phyloP scores from a whole-genome alignment of 1,140 invertebrate genomes.

The Drosophila littoralis region DNA sequence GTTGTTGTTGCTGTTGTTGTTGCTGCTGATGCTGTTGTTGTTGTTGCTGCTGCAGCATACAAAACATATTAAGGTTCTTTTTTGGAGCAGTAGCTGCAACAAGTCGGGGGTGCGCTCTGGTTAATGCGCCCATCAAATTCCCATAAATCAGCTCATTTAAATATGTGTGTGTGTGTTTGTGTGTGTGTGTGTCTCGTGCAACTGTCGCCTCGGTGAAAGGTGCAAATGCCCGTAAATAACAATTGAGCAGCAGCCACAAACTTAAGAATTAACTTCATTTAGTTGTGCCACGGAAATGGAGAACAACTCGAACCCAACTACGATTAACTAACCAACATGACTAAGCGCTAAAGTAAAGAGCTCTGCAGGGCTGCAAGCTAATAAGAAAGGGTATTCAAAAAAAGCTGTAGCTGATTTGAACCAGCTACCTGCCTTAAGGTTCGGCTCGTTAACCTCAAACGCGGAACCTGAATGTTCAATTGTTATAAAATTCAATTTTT shows the following conservation, averaged over 20 bases:
- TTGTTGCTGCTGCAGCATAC: slow-evolving; percentile 33
- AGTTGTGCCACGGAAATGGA: slow-evolving; percentile 18
- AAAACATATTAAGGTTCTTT: slow-evolving; percentile 6
- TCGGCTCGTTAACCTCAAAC: no score
- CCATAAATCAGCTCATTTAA: slow-evolving; percentile 81
- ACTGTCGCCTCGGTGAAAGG: slow-evolving; percentile 46
- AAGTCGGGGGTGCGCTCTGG: slow-evolving; percentile 15
- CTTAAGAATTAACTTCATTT: slow-evolving; percentile 11
- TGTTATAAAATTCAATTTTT: no score
- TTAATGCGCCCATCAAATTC: slow-evolving; percentile 75
- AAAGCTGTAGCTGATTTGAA: no score
- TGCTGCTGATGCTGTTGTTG: neutral
- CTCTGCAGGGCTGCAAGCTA: no score
- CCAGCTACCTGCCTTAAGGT: no score
- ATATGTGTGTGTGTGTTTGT: slow-evolving; percentile 11
- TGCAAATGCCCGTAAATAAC: slow-evolving; percentile 56
- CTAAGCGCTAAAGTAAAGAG: neutral
- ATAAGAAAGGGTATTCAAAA: no score
- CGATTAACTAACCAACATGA: neutral
- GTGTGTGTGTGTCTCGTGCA: slow-evolving; percentile 3
- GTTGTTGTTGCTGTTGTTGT: no score
- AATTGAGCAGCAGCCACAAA: slow-evolving; percentile 32
- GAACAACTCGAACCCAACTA: neutral
- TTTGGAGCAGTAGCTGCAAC: slow-evolving; percentile 23
- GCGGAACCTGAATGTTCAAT: no score